Conservation (phyloP, 2,113 vertebrate species). For the Gasterosteus nipponicus region DNA sequence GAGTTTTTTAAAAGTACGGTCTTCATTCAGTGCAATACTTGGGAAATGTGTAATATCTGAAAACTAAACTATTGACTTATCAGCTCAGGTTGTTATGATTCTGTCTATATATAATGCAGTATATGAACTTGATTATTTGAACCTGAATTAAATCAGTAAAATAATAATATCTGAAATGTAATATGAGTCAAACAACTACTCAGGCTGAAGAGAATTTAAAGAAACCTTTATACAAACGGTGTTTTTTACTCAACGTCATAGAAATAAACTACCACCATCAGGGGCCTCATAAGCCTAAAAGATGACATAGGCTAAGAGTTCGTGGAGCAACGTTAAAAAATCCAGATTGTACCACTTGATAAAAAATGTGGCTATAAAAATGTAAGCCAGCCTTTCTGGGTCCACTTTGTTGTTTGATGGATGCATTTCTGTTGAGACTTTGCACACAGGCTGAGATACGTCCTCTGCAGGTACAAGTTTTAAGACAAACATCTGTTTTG, state of each 20-base stretch:
- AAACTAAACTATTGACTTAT: neutral
- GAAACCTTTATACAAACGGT: slow-evolving; percentile 1
- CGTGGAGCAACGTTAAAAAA: neutral
- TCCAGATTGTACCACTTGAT: neutral
- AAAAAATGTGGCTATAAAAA: neutral
- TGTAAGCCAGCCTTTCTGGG: neutral
- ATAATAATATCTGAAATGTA: slow-evolving; percentile 2
- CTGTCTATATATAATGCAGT: neutral
- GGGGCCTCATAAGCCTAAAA: neutral
- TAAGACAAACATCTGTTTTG: neutral
- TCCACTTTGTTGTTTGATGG: neutral
- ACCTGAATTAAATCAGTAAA: neutral
- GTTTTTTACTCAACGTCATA: slow-evolving; percentile 3
- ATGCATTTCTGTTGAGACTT: slow-evolving; percentile 12
- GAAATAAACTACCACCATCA: slow-evolving; percentile 9
- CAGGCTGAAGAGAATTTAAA: slow-evolving; percentile 2
- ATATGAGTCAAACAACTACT: neutral
- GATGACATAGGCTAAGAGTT: neutral
- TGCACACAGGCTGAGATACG: neutral
- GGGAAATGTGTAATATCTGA: neutral
- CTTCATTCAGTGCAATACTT: neutral
- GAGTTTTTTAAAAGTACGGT: neutral
- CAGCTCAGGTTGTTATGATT: neutral
- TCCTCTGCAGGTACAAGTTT: slow-evolving; percentile 13
- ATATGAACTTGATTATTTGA: neutral